These are phyloP conservation scores for Leptodactylus fallax DNA, from an alignment of 2,797 vertebrate genomes.

Conservation along the genomic window DNA sequence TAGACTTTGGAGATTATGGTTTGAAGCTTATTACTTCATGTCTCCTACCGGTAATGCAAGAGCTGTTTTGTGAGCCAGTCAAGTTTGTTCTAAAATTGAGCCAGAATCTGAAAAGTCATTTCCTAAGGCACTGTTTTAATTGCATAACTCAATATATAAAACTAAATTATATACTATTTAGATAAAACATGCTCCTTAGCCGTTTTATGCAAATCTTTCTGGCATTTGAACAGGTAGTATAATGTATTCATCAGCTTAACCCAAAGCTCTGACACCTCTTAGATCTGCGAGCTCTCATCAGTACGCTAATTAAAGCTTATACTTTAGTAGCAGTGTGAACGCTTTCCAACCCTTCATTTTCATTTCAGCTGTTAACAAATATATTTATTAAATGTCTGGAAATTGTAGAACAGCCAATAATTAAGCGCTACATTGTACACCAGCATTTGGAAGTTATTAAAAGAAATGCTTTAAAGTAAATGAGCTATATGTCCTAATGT, in stretches of 20 bases:
- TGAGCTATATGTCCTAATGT: slow-evolving; percentile 25
- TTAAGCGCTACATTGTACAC: slow-evolving; percentile 28
- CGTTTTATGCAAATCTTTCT: slow-evolving; percentile 70
- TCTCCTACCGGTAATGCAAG: neutral
- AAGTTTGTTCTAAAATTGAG: slow-evolving; percentile 3
- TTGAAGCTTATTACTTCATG: neutral
- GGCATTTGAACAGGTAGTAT: slow-evolving; percentile 70
- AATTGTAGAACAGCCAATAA: slow-evolving; percentile 54
- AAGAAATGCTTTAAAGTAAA: slow-evolving; percentile 23
- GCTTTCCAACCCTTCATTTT: slow-evolving; percentile 70
- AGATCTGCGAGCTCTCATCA: slow-evolving; percentile 72
- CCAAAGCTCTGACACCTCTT: slow-evolving; percentile 70
- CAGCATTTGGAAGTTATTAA: slow-evolving; percentile 49
- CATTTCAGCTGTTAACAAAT: slow-evolving; percentile 71
- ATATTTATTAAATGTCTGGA: slow-evolving; percentile 70
- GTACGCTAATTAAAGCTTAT: slow-evolving; percentile 72
- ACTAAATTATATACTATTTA: slow-evolving; percentile 53
- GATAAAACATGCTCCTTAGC: slow-evolving; percentile 67
- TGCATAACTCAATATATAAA: slow-evolving; percentile 33
- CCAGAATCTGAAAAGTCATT: neutral
- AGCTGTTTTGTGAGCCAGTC: neutral
- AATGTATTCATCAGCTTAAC: slow-evolving; percentile 70
- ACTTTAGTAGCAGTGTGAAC: slow-evolving; percentile 68
- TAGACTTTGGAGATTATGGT: slow-evolving; percentile 2
- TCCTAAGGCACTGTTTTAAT: slow-evolving; percentile 37